These are phyloP conservation scores for Notothenia rossii DNA, from an alignment of 2,113 vertebrate genomes.

Conservation along the genomic window DNA sequence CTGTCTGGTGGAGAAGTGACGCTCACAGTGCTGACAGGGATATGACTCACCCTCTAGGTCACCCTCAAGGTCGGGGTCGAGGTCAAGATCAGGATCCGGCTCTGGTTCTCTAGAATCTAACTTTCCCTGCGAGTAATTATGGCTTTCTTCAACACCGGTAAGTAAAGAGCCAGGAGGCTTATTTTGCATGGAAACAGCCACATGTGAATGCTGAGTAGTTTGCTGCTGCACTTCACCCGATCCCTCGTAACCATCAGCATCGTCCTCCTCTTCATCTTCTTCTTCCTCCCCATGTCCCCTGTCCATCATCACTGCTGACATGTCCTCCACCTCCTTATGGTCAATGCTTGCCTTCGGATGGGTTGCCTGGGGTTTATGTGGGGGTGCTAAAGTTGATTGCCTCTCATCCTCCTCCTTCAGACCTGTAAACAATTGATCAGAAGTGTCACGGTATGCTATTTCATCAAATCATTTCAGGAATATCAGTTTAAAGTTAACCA, in stretches of 20 bases:
- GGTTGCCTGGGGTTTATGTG: slow-evolving; percentile 84
- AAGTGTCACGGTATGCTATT: not conserved
- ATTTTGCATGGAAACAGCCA: slow-evolving; percentile 50
- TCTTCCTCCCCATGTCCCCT: slow-evolving; percentile 49
- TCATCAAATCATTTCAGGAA: not conserved
- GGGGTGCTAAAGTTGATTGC: slow-evolving; percentile 73
- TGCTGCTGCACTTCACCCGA: slow-evolving; percentile 47
- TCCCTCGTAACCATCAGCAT: slow-evolving; percentile 52
- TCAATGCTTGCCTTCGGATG: slow-evolving; percentile 72
- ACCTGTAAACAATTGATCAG: slow-evolving; percentile 63
- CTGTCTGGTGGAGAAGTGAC: slow-evolving; percentile 94
- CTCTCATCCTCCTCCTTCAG: slow-evolving; percentile 84
- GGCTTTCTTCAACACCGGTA: slow-evolving; percentile 55
- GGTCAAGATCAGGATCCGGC: slow-evolving; percentile 80
- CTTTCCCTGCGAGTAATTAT: slow-evolving; percentile 51
- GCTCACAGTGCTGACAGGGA: slow-evolving; percentile 94
- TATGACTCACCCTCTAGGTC: slow-evolving; percentile 87
- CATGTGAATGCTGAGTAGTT: slow-evolving; percentile 46
- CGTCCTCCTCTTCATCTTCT: slow-evolving; percentile 55
- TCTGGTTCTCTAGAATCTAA: slow-evolving; percentile 70
- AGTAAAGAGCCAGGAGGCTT: slow-evolving; percentile 65
- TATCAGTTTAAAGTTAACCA: not conserved
- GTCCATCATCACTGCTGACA: slow-evolving; percentile 67
- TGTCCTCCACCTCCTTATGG: slow-evolving; percentile 57
- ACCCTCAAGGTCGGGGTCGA: slow-evolving; percentile 74